phyloP scores from a whole-genome alignment of 2,888 invertebrate genomes.

The Drosophila yooni region DNA sequence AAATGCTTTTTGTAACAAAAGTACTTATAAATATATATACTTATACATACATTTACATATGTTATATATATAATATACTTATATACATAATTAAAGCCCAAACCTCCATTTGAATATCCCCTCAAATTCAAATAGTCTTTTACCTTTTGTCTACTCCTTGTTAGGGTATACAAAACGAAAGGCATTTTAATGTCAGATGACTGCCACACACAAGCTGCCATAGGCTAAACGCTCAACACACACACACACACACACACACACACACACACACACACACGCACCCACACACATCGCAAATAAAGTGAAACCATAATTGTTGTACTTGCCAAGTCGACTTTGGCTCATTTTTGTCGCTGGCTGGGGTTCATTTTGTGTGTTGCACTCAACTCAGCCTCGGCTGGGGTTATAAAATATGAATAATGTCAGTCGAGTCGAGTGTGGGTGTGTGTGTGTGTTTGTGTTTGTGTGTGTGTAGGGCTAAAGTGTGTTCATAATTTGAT shows the following conservation, averaged over 20 bases:
- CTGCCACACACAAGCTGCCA: conserved; percentile 24
- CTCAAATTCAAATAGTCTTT: background rate
- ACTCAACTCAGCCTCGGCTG: conserved; percentile 49
- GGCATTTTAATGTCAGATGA: conserved; percentile 64
- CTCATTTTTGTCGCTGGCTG: conserved; percentile 55
- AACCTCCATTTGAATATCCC: background rate
- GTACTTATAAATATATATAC: background rate
- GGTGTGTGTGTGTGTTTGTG: background rate
- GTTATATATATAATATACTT: background rate
- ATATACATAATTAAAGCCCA: background rate
- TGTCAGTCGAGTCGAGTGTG: conserved; percentile 48
- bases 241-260: conserved; percentile 38
- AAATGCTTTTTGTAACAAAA: background rate
- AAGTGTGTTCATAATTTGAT: conserved; percentile 55
- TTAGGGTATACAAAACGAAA: conserved; percentile 9
- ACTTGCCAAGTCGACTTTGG: conserved; percentile 75
- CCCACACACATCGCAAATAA: conserved; percentile 53
- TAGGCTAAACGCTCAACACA: conserved; percentile 57
- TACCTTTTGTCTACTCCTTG: background rate
- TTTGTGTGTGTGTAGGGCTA: background rate
- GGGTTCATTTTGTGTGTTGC: conserved; percentile 43
- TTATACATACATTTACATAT: background rate
- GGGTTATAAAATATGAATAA: conserved; percentile 75
- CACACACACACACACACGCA: conserved; percentile 14
- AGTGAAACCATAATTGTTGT: conserved; percentile 79